Evolutionary conservation across 2,888 invertebrate genomes (phyloP), one percentile per base, ranked within the genome.

Genomic region (Cremastobaeus sp.): DNA sequence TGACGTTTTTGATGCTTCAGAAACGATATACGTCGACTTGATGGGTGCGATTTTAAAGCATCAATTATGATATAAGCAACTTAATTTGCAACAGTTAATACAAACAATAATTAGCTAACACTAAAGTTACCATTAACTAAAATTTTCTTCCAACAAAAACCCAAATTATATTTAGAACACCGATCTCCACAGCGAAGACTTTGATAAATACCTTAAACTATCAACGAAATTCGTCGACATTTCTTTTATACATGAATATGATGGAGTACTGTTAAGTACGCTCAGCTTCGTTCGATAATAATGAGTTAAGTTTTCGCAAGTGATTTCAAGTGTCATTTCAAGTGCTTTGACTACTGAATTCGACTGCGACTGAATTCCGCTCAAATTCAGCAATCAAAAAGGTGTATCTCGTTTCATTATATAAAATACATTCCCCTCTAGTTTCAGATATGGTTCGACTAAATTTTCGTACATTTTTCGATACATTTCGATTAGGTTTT

Each of bases 101-200:
- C 30, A 57, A 78, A 77, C 77, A 72, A 75, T 70, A 9, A 30
- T 45, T 3, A 41, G 76, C 76, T 74, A 81, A 25, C n/a, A 45
- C 28, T 39, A 35, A 14, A 80, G 76, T 77, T 79, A 80, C 81
- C 80, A 79, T 83, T 80, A 81, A 80, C 76, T 81, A 79, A 79
- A n/a, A n/a, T n/a, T n/a, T n/a, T n/a, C n/a, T n/a, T n/a, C n/a
- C n/a, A n/a, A n/a, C n/a, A n/a, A n/a, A n/a, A n/a, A n/a, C n/a
- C n/a, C 35, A 47, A 6, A 41, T 76, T 78, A 79, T 74, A 76
- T 77, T 79, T 76, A 43, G 25, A 68, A 73, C 70, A 78, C 60
- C 69, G 70, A 65, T 37, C 4, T 69, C 68, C 52, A 68, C 57
- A 76, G 39, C 62, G 45, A 60, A 47, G 52, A 74, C 28, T 60